Base-by-base conservation (phyloP, 2,113 vertebrate species). In the Calidris pugnax region DNA sequence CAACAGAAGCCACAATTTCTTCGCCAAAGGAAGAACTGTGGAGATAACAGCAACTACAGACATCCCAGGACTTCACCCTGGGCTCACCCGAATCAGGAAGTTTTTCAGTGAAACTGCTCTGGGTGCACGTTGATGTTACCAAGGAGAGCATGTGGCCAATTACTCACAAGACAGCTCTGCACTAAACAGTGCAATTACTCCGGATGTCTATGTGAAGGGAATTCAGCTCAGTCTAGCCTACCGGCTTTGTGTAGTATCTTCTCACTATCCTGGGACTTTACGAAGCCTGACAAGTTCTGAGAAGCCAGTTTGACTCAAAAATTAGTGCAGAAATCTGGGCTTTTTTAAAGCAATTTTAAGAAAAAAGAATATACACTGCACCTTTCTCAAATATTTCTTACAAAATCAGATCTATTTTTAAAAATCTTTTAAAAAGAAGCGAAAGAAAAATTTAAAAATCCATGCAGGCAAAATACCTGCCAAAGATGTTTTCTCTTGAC, bases 101-200 rank as follows among this genome's bases (percentile, higher is more conserved):
- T 16, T 84, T 91, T 85, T 21, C 87, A 55, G 17, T 30, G 47
- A 81, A 43, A 59, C 45, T 75, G 39, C 64, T 78, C 39, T 39
- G 51, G 51, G 43, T 10, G 32, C 48, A 32, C 14, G 6, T 0
- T 0, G 41, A 14, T 43, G 35, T 35, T 27, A 30, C 33, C 33
- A 85, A 55, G 50, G 27, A 62, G 12, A 76, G 14, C 88, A 83
- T 2, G 3, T 17, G 68, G 43, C 26, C 17, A 50, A 27, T 39
- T 55, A 64, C 41, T 30, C 55, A 37, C 0, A 9, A 63, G 27
- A 43, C 9, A 62, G n/a, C n/a, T 71, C 47, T 35, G 41, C 0
- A 0, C 16, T 78, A 3, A 86, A 41, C 6, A 9, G 41, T 48
- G n/a, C 53, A 79, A 84, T 60, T 53, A 80, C 16, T 89, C 28